phyloP scores from a whole-genome alignment of 2,113 vertebrate species.

The Oryzias curvinotus region DNA sequence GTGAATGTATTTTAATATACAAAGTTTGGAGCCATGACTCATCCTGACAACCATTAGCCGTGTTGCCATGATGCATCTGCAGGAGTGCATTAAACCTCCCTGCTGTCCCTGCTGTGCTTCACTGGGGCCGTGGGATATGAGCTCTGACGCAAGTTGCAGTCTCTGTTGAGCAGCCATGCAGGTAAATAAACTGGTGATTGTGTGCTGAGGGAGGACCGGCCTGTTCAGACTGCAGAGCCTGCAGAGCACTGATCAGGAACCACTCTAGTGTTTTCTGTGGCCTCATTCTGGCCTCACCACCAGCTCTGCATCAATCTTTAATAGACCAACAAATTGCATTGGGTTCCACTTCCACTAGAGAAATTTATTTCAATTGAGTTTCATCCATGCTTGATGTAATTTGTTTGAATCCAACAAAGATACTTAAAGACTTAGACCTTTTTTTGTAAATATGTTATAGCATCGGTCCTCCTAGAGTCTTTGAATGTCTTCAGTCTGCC shows the following conservation, averaged over 20 bases:
- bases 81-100: constrained; percentile 34
- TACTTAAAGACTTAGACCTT: no score
- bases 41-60: constrained; percentile 40
- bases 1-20: constrained; percentile 1
- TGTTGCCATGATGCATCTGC: constrained; percentile 47
- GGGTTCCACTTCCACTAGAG: neutral
- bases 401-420: no score
- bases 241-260: constrained; percentile 32
- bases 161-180: constrained; percentile 53
- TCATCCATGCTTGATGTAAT: no score
- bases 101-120: constrained; percentile 29
- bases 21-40: constrained; percentile 17
- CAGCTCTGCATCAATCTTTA: constrained; percentile 37
- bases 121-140: constrained; percentile 42
- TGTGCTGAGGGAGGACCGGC: constrained; percentile 36
- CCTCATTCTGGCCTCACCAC: constrained; percentile 3
- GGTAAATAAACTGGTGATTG: constrained; percentile 64
- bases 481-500: no score
- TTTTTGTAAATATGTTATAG: no score
- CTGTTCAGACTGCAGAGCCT: constrained; percentile 19
- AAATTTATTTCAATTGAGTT: no score
- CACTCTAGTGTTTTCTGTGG: neutral
- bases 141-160: constrained; percentile 61
- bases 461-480: no score
- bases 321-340: constrained; percentile 17